Evolutionary conservation across 2,113 vertebrate species (phyloP).

Genomic region (Peromyscus leucopus): DNA sequence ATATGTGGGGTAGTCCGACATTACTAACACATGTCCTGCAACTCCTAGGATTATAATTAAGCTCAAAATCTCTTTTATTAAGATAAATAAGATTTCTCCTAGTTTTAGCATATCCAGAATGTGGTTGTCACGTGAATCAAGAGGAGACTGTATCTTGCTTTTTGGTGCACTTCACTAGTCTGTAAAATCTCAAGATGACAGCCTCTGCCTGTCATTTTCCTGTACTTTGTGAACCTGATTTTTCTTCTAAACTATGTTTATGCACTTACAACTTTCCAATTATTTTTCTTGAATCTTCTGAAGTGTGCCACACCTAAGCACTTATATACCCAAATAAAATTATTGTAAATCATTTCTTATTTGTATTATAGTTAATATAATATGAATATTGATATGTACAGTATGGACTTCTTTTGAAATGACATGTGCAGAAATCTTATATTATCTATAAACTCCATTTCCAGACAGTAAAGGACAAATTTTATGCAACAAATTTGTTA

Average conservation of each 20-base stretch:
- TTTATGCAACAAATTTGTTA: slow-evolving; percentile 38
- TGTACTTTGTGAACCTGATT: slow-evolving; percentile 28
- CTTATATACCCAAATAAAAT: slow-evolving; percentile 51
- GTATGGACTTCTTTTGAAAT: slow-evolving; percentile 64
- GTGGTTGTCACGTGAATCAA: neutral
- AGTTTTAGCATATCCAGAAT: slow-evolving; percentile 54
- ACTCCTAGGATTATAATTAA: slow-evolving; percentile 37
- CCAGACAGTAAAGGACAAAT: slow-evolving; percentile 27
- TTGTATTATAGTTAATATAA: slow-evolving; percentile 52
- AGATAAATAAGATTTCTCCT: neutral
- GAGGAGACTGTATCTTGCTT: slow-evolving; percentile 43
- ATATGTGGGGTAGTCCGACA: neutral
- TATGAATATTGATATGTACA: slow-evolving; percentile 38
- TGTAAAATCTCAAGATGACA: slow-evolving; percentile 5
- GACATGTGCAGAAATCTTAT: slow-evolving; percentile 43
- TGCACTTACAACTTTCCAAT: neutral
- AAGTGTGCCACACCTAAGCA: slow-evolving; percentile 17
- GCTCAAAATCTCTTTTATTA: slow-evolving; percentile 43
- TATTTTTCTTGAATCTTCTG: slow-evolving; percentile 32
- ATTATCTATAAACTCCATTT: slow-evolving; percentile 47
- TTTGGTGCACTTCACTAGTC: slow-evolving; percentile 34
- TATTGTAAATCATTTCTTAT: slow-evolving; percentile 55
- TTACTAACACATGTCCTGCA: neutral
- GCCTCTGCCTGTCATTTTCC: slow-evolving; percentile 35
- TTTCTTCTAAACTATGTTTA: slow-evolving; percentile 14